Base-by-base conservation (phyloP, 2,888 invertebrate genomes). In the Steinernema scapterisci region DNA sequence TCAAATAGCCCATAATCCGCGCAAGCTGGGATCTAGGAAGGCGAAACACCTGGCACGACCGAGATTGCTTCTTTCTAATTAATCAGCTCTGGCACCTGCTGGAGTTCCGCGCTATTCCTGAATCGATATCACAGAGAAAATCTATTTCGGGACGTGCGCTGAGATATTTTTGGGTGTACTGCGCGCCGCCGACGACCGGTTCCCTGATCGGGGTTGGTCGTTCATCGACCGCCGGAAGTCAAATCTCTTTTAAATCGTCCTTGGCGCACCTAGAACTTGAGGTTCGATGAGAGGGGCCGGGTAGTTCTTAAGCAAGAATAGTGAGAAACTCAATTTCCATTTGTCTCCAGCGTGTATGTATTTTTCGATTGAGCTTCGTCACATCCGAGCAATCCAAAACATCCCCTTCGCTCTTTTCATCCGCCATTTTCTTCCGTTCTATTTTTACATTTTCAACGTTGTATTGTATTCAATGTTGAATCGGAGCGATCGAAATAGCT, bases 401-500 rank as follows among this genome's bases (percentile, higher is more conserved):
- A 38, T 38, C 9, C 5, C 9, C 9, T 38, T 38, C 38, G 5
- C 21, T 52, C 19, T 9, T 23, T n/a, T 23, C 52, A 11, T 23
- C 21, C 11, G 23, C 52, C 21, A 11, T 23, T 11, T 63, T 27
- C 31, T 63, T 63, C 38, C 27, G 16, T 63, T 21, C 63, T 63
- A 63, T 63, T 63, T 63, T 63, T 63, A 25, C 1, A 31, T 31
- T 63, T 63, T 63, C 63, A 16, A 31, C 31, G 27, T 31, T 9
- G 2, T 63, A 31, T 63, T 63, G 27, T 63, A 27, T 25, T 31
- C 31, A 31, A 31, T 27, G 38, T 16, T 48, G 31, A 27, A 13
- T 31, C 38, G 27, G 16, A 25, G 63, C 63, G 38, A 38, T 25
- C 63, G 38, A 63, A 63, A 63, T 63, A 63, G 63, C 23, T 63